Conservation (phyloP, 1,140 invertebrate genomes). For the Mylabris phalerata region DNA sequence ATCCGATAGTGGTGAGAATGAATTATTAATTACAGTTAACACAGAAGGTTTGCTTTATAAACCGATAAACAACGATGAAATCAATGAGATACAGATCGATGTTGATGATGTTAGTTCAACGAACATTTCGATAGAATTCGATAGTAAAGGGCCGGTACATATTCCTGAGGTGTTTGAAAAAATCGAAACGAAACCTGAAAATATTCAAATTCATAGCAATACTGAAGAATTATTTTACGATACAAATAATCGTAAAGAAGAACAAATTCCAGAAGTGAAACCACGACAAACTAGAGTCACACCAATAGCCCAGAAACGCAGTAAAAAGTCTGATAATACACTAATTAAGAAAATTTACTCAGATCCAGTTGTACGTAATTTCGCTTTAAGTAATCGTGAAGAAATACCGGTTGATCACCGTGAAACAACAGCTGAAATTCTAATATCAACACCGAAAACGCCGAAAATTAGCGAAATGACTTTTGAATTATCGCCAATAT, state of each 20-base stretch:
- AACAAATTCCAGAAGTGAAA: not conserved
- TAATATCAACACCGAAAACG: not conserved
- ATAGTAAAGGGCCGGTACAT: too few relatives aligned
- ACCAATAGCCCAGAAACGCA: not conserved
- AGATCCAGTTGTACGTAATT: slow-evolving; percentile 26
- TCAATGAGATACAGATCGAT: not conserved
- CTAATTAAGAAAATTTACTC: slow-evolving; percentile 31
- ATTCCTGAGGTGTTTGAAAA: too few relatives aligned
- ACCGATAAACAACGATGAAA: slow-evolving; percentile 1
- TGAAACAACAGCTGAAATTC: not conserved
- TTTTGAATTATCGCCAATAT: not conserved
- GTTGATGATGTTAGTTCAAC: not conserved
- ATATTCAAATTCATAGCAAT: not conserved
- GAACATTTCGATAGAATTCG: too few relatives aligned
- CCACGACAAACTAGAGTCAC: not conserved
- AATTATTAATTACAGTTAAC: slow-evolving; percentile 18
- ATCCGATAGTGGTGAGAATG: not conserved
- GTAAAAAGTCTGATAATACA: slow-evolving; percentile 28
- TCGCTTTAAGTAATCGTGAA: slow-evolving; percentile 25
- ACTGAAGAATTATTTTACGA: not conserved
- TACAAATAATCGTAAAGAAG: too few relatives aligned
- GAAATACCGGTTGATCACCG: slow-evolving; percentile 4
- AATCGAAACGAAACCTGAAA: too few relatives aligned
- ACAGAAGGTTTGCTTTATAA: slow-evolving; percentile 3
- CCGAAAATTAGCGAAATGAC: not conserved